Evolutionary conservation across 2,888 invertebrate genomes (phyloP).

Genomic region (Malacosoma neustria): DNA sequence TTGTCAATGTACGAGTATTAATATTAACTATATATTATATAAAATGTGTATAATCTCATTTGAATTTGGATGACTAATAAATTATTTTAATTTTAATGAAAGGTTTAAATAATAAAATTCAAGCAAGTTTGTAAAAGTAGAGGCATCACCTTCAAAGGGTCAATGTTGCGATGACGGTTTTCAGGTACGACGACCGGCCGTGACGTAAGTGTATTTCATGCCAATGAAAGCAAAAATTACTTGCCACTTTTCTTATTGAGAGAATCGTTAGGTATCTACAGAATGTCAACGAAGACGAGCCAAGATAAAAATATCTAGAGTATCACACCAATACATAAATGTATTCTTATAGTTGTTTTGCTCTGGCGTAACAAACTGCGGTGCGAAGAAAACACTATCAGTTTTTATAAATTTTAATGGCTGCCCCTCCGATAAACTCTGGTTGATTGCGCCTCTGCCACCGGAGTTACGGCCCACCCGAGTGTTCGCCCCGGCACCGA

Average conservation of each 20-base stretch:
- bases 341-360: slow-evolving; percentile 16
- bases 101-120: too few species aligned
- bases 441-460: slow-evolving; percentile 35
- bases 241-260: slow-evolving; percentile 22
- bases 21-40: too few species aligned
- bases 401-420: slow-evolving; percentile 40
- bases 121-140: background rate
- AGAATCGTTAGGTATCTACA: slow-evolving; percentile 22
- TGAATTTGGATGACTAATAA: too few species aligned
- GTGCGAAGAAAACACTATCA: slow-evolving; percentile 34
- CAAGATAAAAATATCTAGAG: slow-evolving; percentile 35
- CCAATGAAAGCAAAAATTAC: slow-evolving; percentile 33
- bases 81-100: too few species aligned
- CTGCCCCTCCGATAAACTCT: slow-evolving; percentile 47
- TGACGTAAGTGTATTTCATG: slow-evolving; percentile 37
- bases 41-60: too few species aligned
- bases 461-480: slow-evolving; percentile 51
- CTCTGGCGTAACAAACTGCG: slow-evolving; percentile 21
- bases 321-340: slow-evolving; percentile 20
- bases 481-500: slow-evolving; percentile 23
- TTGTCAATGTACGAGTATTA: too few species aligned
- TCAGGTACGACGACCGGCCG: slow-evolving; percentile 52
- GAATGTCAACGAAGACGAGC: slow-evolving; percentile 28
- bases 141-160: slow-evolving; percentile 28
- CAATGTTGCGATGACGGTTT: slow-evolving; percentile 35